Conservation (phyloP, 2,797 vertebrate genomes). For the Leptoclinus maculatus region DNA sequence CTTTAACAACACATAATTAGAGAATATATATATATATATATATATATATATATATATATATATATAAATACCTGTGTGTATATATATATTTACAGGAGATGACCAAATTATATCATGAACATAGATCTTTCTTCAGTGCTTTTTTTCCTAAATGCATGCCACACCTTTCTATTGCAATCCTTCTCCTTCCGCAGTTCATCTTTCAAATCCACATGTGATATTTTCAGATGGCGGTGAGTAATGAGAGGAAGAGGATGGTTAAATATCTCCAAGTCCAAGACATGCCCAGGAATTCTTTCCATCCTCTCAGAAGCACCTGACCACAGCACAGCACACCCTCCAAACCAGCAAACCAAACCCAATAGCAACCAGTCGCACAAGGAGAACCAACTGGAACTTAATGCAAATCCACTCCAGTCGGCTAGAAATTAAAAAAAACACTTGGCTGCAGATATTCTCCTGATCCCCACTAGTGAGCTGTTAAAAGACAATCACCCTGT, state of each 20-base stretch:
- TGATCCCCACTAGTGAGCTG: not conserved
- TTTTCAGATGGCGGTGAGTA: constrained; percentile 58
- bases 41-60: not conserved
- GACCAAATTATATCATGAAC: not conserved
- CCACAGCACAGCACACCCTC: constrained; percentile 33
- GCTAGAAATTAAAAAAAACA: constrained; percentile 21
- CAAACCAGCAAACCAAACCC: constrained; percentile 43
- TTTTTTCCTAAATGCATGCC: not conserved
- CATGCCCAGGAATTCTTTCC: constrained; percentile 61
- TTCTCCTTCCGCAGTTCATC: not conserved
- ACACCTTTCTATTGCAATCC: not conserved
- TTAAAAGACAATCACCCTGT: not conserved
- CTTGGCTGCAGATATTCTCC: constrained; percentile 8
- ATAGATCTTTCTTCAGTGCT: not conserved
- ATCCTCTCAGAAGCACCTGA: constrained; percentile 64
- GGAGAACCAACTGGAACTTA: constrained; percentile 19
- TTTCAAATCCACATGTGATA: constrained; percentile 38
- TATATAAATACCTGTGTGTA: too few species aligned
- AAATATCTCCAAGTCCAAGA: constrained; percentile 64
- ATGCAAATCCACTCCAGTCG: constrained; percentile 7
- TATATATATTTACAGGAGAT: not conserved
- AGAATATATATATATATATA: not conserved
- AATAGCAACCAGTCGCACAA: constrained; percentile 16
- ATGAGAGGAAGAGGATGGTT: constrained; percentile 57
- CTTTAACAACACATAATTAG: not conserved